Conservation (phyloP, 2,797 vertebrate genomes). For the Sebastes reedi region DNA sequence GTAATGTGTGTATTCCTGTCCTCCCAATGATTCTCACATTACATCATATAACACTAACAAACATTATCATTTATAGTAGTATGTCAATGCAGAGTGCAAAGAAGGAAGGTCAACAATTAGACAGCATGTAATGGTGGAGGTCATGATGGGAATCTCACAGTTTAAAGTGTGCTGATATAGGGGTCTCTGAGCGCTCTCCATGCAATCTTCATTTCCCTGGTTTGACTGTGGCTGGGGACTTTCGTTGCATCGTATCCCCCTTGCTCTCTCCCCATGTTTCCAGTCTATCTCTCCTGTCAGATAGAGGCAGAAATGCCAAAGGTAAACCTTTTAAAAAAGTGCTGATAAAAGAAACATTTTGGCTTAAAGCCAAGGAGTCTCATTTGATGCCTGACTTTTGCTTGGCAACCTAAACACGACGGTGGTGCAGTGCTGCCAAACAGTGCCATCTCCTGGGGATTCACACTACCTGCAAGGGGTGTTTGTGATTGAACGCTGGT, state of each 20-base stretch:
- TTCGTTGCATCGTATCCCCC: not conserved
- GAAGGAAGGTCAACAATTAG: not conserved
- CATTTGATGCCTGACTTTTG: constrained; percentile 33
- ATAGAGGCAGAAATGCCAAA: constrained; percentile 17
- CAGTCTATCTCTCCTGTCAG: constrained; percentile 8
- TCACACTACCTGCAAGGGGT: constrained; percentile 33
- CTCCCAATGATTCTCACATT: not conserved
- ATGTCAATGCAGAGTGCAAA: not conserved
- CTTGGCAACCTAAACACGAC: constrained; percentile 6
- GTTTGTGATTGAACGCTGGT: constrained; percentile 35
- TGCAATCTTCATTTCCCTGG: not conserved
- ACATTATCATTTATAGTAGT: not conserved
- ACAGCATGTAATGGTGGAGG: not conserved
- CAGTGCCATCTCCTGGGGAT: constrained; percentile 75
- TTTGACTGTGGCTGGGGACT: not conserved
- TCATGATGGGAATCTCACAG: not conserved
- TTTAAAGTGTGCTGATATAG: not conserved
- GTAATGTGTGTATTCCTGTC: not conserved
- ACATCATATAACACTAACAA: not conserved
- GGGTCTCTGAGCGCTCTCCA: not conserved
- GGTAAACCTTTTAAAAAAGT: constrained; percentile 3
- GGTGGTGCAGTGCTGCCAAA: constrained; percentile 49
- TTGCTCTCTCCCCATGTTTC: not conserved
- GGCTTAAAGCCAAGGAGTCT: constrained; percentile 25
- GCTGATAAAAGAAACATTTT: constrained; percentile 24